Conservation (phyloP, 2,797 vertebrate species). For the Agapornis canus region DNA sequence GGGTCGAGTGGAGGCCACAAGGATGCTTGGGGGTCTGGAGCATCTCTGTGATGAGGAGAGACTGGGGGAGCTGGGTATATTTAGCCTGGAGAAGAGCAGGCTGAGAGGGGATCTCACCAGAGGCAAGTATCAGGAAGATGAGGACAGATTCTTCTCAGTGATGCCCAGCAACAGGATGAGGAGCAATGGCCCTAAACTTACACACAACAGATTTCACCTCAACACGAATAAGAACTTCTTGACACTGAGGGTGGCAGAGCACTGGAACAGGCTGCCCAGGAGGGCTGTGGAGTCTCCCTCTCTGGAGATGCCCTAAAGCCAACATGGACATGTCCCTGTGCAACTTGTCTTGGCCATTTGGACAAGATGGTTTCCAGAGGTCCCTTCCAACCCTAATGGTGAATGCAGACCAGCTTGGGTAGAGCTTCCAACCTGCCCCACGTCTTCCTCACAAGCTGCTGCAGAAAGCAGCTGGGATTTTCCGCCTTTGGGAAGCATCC, state of each 20-base stretch:
- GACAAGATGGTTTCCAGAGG: not conserved
- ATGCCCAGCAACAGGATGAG: not conserved
- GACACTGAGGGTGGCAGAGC: not conserved
- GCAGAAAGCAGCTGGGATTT: not conserved
- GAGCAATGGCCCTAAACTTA: not conserved
- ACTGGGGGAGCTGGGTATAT: not conserved
- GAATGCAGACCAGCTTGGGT: rapidly evolving
- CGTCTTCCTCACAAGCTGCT: not conserved
- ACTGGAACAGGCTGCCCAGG: not conserved
- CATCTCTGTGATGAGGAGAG: not conserved
- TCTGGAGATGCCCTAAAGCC: not conserved
- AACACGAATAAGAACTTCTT: not conserved
- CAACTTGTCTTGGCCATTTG: not conserved
- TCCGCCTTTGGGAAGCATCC: not conserved
- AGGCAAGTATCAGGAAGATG: not conserved
- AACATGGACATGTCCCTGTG: not conserved
- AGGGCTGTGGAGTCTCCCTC: not conserved
- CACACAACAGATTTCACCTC: not conserved
- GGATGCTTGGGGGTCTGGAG: not conserved
- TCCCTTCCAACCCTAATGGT: not conserved
- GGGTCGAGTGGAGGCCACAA: not conserved
- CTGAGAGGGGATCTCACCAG: not conserved
- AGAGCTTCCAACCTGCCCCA: not conserved
- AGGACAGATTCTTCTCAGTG: not conserved
- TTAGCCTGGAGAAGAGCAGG: not conserved